phyloP scores from a whole-genome alignment of 2,888 invertebrate genomes.

The Napeogenes sylphis region DNA sequence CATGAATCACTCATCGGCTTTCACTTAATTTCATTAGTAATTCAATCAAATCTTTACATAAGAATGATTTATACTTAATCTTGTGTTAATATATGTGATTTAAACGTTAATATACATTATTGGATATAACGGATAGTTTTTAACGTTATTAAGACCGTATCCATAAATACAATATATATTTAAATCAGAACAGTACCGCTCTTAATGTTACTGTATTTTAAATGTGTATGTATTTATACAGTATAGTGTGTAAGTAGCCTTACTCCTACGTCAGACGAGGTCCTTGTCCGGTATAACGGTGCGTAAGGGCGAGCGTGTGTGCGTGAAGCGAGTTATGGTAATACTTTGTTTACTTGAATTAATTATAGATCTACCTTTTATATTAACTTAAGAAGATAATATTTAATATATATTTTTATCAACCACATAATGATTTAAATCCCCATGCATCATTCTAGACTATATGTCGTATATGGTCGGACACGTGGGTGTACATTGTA shows the following conservation, averaged over 20 bases:
- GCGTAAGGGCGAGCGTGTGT: conserved; percentile 6
- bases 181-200: no score
- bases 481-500: conserved; percentile 37
- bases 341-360: conserved; percentile 5
- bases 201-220: no score
- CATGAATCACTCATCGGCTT: conserved; percentile 1
- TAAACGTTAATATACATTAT: background rate
- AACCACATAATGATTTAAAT: no score
- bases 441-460: no score
- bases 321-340: conserved; percentile 1
- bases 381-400: no score
- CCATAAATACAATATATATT: no score
- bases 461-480: conserved; percentile 14
- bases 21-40: conserved; percentile 5
- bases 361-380: background rate
- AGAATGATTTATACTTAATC: background rate
- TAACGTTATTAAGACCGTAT: background rate
- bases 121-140: background rate
- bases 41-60: background rate
- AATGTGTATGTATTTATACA: background rate
- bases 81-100: background rate
- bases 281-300: conserved; percentile 22
- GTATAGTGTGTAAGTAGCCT: conserved; percentile 7
- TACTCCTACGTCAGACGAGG: conserved; percentile 2
- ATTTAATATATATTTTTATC: no score